phyloP scores from a whole-genome alignment of 2,113 vertebrate genomes.

The Lagopus muta region DNA sequence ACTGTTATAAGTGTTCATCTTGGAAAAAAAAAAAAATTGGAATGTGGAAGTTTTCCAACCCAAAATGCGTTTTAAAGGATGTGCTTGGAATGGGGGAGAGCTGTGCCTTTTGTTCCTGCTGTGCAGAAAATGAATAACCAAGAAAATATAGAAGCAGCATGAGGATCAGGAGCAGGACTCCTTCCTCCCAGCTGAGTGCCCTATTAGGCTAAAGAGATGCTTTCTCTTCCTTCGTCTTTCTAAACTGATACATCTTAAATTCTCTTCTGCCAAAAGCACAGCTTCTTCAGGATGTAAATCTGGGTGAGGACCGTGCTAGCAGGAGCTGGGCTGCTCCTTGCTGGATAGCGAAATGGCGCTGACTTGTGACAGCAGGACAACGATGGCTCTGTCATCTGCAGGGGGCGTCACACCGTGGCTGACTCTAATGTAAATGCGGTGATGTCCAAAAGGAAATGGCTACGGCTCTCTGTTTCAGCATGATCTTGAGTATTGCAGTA shows the following conservation, averaged over 20 bases:
- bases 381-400: background rate
- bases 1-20: background rate
- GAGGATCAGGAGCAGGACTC: background rate
- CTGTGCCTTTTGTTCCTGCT: background rate
- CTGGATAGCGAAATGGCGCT: background rate
- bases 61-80: background rate
- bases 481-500: background rate
- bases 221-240: background rate
- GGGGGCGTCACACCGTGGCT: background rate
- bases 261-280: background rate
- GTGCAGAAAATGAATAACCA: background rate
- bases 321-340: background rate
- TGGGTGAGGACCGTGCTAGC: background rate
- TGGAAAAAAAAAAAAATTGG: background rate
- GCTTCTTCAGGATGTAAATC: background rate
- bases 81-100: background rate
- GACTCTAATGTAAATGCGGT: background rate
- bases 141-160: background rate
- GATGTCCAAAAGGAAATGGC: background rate
- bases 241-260: background rate
- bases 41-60: background rate
- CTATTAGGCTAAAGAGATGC: background rate
- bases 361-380: background rate
- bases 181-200: background rate
- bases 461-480: background rate